Base-by-base conservation (phyloP, 2,797 vertebrate genomes). In the Hyperoplus immaculatus region DNA sequence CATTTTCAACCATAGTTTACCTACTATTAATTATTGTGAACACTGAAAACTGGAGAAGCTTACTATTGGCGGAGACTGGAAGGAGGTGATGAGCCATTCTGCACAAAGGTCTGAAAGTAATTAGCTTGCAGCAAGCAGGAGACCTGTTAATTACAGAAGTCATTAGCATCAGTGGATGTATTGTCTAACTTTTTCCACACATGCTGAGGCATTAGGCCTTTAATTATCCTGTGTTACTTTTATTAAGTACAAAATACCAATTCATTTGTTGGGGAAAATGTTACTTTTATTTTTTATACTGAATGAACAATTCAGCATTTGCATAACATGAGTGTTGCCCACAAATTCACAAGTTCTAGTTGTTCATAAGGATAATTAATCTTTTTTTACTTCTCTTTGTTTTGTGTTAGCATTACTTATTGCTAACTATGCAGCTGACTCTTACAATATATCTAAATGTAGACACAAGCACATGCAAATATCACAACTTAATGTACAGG, bases 61-160 rank as follows among this genome's bases (percentile, higher is more conserved):
- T n/a, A 8, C n/a, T 38, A 18, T n/a, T 42, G 15, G 10, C 11
- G 53, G 15, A 38, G 11, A 56, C 16, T 71, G 36, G 9, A 38
- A 55, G 45, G 4, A 47, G n/a, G 39, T 56, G 59, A 70, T 55
- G 55, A 74, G 21, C n/a, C 29, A 41, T 8, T 9, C 55, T 14
- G 64, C 14, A 39, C 2, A 66, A 9, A 47, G 45, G 42, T 69
- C 29, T 47, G 42, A 50, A 16, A 63, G 54, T 58, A 43, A 67
- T 59, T 61, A 56, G 29, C 67, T 14, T 42, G 38, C 42, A 50
- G 59, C 49, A 70, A 65, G 58, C 55, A 21, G 65, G 7, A 76
- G 45, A 57, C 14, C 12, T 60, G 42, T 71, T 70, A 54, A 75
- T 66, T 65, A 71, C 67, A 66, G 15, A 60, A 75, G 13, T 54